Percentiles rank a stretch among this genome's conserved stretches.
phyloP scores from a whole-genome alignment of 2,113 vertebrate species.

The Hemiscyllium ocellatum region DNA sequence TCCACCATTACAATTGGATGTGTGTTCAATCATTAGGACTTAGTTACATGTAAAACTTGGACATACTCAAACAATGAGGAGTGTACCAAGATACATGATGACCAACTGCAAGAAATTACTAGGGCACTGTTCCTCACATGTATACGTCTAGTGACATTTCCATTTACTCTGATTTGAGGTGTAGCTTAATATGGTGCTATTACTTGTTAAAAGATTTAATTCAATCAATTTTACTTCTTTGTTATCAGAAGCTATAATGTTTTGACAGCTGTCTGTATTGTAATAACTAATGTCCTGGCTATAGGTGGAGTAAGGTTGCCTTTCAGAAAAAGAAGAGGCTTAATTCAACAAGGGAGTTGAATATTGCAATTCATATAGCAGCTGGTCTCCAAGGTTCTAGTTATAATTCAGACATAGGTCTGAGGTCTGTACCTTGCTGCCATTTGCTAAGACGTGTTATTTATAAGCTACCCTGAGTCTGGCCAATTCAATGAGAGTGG shows the following conservation, averaged over 20 bases:
- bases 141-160: neutral
- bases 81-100: too few species aligned
- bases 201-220: neutral
- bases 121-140: neutral
- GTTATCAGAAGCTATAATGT: neutral
- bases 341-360: neutral
- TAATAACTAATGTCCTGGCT: neutral
- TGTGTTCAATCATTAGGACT: neutral
- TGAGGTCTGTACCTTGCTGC: neutral
- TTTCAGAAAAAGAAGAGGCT: neutral
- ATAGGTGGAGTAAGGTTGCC: neutral
- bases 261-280: neutral
- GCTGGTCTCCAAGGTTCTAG: neutral
- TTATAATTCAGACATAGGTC: neutral
- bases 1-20: neutral
- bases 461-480: neutral
- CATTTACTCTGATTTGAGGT: neutral
- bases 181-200: neutral
- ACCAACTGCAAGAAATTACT: neutral
- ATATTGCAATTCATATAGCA: neutral
- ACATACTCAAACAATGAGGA: too few species aligned
- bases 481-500: neutral
- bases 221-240: neutral
- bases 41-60: neutral
- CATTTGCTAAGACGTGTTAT: neutral